Evolutionary conservation across 92 coral and sea anemone genomes (phyloP), one percentile per base, ranked within the genome.

Genomic region (Desmophyllum pertusum): DNA sequence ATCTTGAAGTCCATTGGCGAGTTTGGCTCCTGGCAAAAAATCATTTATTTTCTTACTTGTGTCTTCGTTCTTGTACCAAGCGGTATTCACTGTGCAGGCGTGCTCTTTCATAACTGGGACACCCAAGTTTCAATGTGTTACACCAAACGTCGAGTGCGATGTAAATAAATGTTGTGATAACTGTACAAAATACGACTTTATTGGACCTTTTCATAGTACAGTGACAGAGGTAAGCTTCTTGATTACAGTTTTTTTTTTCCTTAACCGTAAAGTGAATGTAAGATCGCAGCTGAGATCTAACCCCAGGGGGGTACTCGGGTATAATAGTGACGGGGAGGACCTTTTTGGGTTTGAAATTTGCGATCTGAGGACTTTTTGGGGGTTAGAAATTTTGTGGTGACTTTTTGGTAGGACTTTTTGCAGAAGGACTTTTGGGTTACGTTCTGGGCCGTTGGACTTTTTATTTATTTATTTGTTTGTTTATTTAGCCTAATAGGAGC

Each of bases 21-120:
- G 23, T 89, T 93, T 35, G 96, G 96, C 27, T 89, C 88, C 27
- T 88, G 86, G 59, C 93, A 89, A 25, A 74, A 35, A 10, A 37
- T 82, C 6, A 75, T 93, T 55, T 93, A 85, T 69, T 80, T 80
- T 35, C 83, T 93, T n/a, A 85, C 88, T 69, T 93, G 96, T 48
- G 25, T 83, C 55, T 64, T 64, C 18, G 86, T 90, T 82, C 87
- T 87, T 2, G 68, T 93, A 40, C 97, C 94, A 1, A 78, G 83
- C 35, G 94, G 90, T 6, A 15, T 90, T 8, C 90, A 87, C 69
- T 79, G 80, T 42, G 74, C 84, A 3, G 82, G 88, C 10, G 88
- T 90, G 73, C 84, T n/a, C 84, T 29, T 93, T 93, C 83, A 84
- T 90, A 25, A 87, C 90, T 65, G 92, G 90, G 21, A 85, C 90